phyloP scores from a whole-genome alignment of 2,797 vertebrate species.

The Propithecus perrieri region DNA sequence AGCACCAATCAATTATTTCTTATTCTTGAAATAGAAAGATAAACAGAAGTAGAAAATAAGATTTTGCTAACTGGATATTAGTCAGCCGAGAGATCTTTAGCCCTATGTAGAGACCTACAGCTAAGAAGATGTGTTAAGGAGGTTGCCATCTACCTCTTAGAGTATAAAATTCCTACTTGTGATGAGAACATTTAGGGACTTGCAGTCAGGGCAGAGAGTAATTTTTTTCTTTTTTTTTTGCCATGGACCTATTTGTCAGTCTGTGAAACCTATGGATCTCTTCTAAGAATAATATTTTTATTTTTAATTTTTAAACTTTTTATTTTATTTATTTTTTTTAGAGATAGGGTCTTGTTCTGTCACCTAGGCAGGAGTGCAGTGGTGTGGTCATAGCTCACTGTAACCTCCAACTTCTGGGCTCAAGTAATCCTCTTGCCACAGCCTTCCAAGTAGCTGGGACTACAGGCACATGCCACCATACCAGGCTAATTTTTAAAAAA shows the following conservation, averaged over 20 bases:
- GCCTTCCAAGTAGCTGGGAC: no score
- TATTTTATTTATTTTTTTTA: neutral
- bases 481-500: no score
- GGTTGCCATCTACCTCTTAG: neutral
- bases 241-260: neutral
- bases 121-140: neutral
- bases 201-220: neutral
- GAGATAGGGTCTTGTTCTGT: neutral
- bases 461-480: no score
- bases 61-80: neutral
- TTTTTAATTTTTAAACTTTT: neutral
- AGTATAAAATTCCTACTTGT: neutral
- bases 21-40: constrained; percentile 3
- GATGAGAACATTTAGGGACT: neutral
- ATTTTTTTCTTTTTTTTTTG: neutral
- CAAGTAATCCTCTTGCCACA: no score
- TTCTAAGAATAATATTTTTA: neutral
- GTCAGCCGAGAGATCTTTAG: neutral
- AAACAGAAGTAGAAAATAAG: constrained; percentile 5
- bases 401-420: no score
- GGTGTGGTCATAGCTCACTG: no score
- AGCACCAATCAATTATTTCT: neutral
- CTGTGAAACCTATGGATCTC: neutral
- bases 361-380: neutral
- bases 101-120: neutral